Conservation (phyloP, 2,888 invertebrate genomes). For the Julus scandinavius region DNA sequence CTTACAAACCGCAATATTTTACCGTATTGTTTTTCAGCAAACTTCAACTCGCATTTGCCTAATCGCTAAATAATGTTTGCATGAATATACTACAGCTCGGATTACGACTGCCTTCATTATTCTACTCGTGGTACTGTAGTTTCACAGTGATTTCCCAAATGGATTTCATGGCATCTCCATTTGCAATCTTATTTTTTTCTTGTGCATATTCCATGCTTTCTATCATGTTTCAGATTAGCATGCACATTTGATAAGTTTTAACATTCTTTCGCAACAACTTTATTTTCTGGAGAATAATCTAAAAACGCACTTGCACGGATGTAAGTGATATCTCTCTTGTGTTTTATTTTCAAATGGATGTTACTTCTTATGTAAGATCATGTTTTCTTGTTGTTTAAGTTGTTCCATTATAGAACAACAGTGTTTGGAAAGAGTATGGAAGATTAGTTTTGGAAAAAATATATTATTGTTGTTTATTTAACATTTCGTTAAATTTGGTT, state of each 20-base stretch:
- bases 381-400: no score
- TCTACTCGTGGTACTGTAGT: neutral
- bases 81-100: neutral
- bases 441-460: no score
- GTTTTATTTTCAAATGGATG: no score
- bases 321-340: neutral
- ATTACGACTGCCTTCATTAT: slow-evolving; percentile 7
- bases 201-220: neutral
- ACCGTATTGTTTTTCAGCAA: slow-evolving; percentile 38
- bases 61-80: slow-evolving; percentile 35
- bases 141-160: slow-evolving; percentile 11
- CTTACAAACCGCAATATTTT: slow-evolving; percentile 9
- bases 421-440: no score
- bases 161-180: neutral
- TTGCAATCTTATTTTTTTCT: neutral
- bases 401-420: no score
- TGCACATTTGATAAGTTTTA: neutral
- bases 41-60: slow-evolving; percentile 32
- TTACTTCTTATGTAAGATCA: no score
- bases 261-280: neutral
- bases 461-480: no score
- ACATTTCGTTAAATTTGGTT: no score
- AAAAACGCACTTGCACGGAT: neutral
- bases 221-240: neutral
- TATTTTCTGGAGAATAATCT: neutral